A percentile compares a stretch with the other conserved stretches of the same genome.
Evolutionary conservation across 1,140 invertebrate genomes (phyloP).

Genomic region (Oreohelix idahoensis): DNA sequence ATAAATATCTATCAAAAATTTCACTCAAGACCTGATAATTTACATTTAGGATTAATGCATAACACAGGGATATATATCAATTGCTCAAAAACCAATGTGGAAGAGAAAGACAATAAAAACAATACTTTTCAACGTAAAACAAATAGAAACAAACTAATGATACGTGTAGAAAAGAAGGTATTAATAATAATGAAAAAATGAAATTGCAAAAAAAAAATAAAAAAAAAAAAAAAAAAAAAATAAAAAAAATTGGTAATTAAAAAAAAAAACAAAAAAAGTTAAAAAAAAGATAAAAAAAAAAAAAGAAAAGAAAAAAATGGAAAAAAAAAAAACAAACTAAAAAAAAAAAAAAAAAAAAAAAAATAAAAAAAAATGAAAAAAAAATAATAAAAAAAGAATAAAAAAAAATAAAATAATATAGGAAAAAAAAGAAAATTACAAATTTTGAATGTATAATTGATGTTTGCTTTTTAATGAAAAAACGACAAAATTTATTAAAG

Average conservation of each 20-base stretch:
- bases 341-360: no score
- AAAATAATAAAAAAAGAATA: background rate
- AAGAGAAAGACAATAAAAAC: no score
- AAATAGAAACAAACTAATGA: no score
- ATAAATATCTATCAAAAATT: no score
- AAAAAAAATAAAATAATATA: slow-evolving; percentile 11
- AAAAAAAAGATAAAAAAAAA: background rate
- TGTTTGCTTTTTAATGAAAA: no score
- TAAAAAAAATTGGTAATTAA: background rate
- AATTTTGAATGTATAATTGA: no score
- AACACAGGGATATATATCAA: no score
- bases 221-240: background rate
- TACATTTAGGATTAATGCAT: no score
- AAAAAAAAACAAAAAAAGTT: background rate
- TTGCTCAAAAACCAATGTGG: no score
- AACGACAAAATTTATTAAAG: no score
- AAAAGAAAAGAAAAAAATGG: background rate
- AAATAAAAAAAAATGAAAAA: background rate
- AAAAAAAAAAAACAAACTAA: slow-evolving; percentile 1
- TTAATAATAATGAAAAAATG: background rate
- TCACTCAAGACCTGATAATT: no score
- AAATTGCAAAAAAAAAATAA: slow-evolving; percentile 2
- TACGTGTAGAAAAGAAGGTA: slow-evolving; percentile 7
- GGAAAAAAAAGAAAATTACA: slow-evolving; percentile 10
- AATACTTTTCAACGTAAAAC: no score